These are phyloP conservation scores for Sander vitreus DNA, from an alignment of 2,113 vertebrate genomes.

Conservation along the genomic window DNA sequence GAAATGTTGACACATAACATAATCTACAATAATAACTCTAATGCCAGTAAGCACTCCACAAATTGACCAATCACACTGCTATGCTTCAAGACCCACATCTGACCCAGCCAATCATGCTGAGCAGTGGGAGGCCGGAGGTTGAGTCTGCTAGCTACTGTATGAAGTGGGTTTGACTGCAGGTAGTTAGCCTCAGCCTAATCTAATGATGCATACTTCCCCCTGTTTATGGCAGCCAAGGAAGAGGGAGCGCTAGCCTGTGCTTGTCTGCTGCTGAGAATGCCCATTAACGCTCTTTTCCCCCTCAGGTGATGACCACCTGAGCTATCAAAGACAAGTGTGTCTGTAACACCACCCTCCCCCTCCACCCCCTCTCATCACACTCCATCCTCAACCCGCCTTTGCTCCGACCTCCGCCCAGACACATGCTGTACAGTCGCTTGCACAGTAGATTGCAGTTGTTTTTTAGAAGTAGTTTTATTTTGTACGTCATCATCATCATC, in stretches of 20 bases:
- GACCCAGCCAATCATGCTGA: conserved; percentile 21
- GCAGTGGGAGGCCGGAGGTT: neutral
- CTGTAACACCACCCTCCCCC: conserved; percentile 56
- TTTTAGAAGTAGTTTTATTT: neutral
- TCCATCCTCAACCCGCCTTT: conserved; percentile 51
- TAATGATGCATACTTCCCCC: conserved; percentile 78
- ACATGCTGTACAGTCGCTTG: conserved; percentile 16
- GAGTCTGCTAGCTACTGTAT: conserved; percentile 61
- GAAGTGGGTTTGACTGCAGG: conserved; percentile 60
- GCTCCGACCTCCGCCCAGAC: conserved; percentile 39
- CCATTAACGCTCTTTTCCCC: conserved; percentile 77
- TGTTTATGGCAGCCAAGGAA: conserved; percentile 71
- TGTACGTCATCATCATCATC: neutral
- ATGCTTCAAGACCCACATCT: neutral
- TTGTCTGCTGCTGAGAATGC: conserved; percentile 81
- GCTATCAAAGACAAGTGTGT: conserved; percentile 81
- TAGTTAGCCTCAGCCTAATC: conserved; percentile 64
- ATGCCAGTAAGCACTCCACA: conserved; percentile 2
- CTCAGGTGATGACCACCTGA: conserved; percentile 84
- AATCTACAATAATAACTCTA: conserved; percentile 14
- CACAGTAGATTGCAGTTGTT: neutral
- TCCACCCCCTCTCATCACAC: conserved; percentile 65
- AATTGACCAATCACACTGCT: conserved; percentile 21
- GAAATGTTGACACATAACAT: conserved; percentile 21
- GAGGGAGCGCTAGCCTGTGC: conserved; percentile 76